Evolutionary conservation across 2,797 vertebrate species (phyloP).

Genomic region (Helicolenus hilgendorfi): DNA sequence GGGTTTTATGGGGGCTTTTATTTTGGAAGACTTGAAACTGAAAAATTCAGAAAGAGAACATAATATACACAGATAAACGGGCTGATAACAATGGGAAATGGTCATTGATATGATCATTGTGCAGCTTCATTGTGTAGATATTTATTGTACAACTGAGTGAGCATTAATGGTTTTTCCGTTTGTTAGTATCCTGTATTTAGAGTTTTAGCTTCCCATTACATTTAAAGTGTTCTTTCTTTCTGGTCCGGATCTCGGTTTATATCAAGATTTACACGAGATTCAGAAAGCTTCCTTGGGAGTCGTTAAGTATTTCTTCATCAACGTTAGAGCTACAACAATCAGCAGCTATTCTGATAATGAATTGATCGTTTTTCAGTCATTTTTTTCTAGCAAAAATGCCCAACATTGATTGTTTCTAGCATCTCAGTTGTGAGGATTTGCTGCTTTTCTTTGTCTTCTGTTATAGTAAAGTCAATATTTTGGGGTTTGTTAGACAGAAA

Average conservation of each 20-base stretch:
- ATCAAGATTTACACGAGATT: background rate
- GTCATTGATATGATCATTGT: background rate
- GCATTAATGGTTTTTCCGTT: background rate
- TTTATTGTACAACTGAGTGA: background rate
- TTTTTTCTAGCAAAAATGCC: background rate
- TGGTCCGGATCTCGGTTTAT: background rate
- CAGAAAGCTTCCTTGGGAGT: background rate
- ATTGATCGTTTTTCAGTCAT: background rate
- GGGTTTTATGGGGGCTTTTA: background rate
- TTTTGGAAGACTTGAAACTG: background rate
- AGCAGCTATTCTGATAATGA: background rate
- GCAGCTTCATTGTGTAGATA: background rate
- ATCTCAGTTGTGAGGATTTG: too few relatives aligned
- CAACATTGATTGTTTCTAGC: background rate
- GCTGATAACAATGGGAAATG: background rate
- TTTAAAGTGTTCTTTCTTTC: background rate
- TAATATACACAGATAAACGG: background rate
- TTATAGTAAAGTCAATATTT: rapidly evolving
- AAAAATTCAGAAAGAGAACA: background rate
- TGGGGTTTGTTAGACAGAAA: background rate
- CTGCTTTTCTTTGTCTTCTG: too few relatives aligned
- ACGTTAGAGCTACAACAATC: background rate
- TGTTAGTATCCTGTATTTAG: background rate
- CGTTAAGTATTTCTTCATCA: background rate
- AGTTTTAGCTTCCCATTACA: background rate